Evolutionary conservation across 1,140 invertebrate species (phyloP).

Genomic region (Thereuonema tuberculata): DNA sequence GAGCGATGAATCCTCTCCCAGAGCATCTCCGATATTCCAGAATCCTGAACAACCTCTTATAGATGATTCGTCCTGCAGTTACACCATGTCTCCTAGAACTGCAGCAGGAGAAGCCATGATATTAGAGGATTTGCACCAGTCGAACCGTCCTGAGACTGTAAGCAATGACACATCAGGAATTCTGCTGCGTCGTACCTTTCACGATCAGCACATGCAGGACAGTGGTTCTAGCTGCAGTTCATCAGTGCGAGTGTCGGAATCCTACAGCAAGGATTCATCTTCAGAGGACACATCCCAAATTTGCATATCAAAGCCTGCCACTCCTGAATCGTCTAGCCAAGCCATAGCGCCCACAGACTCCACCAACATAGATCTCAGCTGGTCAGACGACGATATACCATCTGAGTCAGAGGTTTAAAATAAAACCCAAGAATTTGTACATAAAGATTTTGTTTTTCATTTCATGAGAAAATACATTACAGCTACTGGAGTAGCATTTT

Average conservation of each 20-base stretch:
- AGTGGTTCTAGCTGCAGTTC: background rate
- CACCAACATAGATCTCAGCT: conserved; percentile 8
- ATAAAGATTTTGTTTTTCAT: background rate
- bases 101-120: conserved; percentile 10
- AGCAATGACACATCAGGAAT: background rate
- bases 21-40: background rate
- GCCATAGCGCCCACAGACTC: conserved; percentile 4
- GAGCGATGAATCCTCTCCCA: conserved; percentile 3
- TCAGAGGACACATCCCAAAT: background rate
- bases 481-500: no score
- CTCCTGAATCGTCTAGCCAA: background rate
- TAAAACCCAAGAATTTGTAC: no score
- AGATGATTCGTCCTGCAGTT: background rate
- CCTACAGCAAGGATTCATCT: background rate
- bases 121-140: background rate
- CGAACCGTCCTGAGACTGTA: background rate
- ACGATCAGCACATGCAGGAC: background rate
- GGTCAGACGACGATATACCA: conserved; percentile 9
- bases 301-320: background rate
- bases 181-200: background rate
- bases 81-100: conserved; percentile 4
- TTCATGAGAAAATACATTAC: no score
- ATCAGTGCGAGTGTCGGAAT: background rate
- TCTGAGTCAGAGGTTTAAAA: conserved; percentile 9
- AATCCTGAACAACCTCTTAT: background rate